Conservation (phyloP, 2,113 vertebrate species). For the Polypterus senegalus region DNA sequence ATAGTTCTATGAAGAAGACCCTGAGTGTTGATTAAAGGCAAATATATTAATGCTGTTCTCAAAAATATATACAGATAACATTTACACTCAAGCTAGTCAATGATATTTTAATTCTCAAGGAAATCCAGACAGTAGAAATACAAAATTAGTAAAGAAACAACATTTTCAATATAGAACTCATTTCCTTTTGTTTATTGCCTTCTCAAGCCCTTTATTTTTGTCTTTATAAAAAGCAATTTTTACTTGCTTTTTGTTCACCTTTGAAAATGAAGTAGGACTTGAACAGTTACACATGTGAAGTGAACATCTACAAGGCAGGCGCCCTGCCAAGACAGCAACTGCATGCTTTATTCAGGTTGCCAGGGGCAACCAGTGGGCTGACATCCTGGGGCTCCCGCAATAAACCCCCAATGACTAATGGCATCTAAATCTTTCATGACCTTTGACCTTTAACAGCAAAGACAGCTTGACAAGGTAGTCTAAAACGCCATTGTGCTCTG, state of each 20-base stretch:
- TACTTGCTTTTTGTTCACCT: neutral
- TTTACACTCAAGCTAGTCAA: too few relatives aligned
- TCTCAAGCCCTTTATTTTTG: too few relatives aligned
- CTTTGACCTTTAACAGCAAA: slow-evolving; percentile 64
- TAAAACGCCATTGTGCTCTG: slow-evolving; percentile 33
- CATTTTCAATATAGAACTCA: too few relatives aligned
- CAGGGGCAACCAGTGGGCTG: slow-evolving; percentile 55
- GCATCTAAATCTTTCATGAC: slow-evolving; percentile 62
- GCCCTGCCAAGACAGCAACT: slow-evolving; percentile 37
- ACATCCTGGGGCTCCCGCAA: slow-evolving; percentile 58
- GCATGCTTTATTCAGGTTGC: slow-evolving; percentile 48
- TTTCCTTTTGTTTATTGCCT: too few relatives aligned
- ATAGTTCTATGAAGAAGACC: too few relatives aligned
- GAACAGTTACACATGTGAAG: slow-evolving; percentile 24
- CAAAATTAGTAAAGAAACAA: too few relatives aligned
- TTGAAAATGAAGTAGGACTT: neutral
- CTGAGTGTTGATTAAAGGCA: too few relatives aligned
- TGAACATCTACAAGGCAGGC: slow-evolving; percentile 31
- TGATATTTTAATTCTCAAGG: too few relatives aligned
- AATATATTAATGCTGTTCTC: too few relatives aligned
- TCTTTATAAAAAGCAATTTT: too few relatives aligned
- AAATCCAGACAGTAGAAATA: too few relatives aligned
- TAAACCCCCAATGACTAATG: slow-evolving; percentile 67
- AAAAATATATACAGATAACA: too few relatives aligned
- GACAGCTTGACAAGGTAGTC: slow-evolving; percentile 43